These are phyloP conservation scores for Cacatua alba DNA, from an alignment of 2,113 vertebrate genomes.

Conservation along the genomic window DNA sequence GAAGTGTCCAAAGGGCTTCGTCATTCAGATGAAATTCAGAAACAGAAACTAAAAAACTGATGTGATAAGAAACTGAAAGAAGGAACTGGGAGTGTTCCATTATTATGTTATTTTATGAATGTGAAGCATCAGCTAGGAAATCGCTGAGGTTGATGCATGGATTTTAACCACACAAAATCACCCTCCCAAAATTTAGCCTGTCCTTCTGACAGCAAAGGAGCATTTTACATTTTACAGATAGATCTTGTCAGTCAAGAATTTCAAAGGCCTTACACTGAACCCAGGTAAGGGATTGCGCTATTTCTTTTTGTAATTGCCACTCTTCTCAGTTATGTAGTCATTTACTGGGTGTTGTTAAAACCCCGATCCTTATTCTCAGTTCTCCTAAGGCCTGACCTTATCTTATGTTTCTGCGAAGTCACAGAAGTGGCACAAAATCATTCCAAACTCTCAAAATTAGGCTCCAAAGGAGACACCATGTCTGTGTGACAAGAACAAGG, in stretches of 20 bases:
- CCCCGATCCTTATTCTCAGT: accelerated
- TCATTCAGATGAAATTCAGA: background rate
- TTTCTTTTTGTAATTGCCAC: background rate
- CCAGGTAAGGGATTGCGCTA: background rate
- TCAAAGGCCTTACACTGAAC: background rate
- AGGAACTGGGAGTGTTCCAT: accelerated
- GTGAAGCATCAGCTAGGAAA: background rate
- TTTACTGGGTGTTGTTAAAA: background rate
- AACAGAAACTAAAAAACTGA: background rate
- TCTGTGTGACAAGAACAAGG: background rate
- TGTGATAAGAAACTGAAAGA: background rate
- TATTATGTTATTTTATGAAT: background rate
- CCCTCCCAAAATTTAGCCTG: background rate
- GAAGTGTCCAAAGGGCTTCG: background rate
- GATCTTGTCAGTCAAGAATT: background rate
- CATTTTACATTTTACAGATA: background rate
- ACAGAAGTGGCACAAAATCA: background rate
- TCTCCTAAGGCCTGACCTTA: background rate
- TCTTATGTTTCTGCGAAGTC: background rate
- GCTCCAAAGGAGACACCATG: background rate
- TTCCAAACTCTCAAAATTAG: background rate
- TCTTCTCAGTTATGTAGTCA: background rate
- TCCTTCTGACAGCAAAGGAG: background rate
- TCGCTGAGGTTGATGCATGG: background rate
- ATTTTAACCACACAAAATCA: background rate